Percentiles rank a stretch among this genome's conserved stretches.
phyloP scores from a whole-genome alignment of 2,113 vertebrate species.

The Ceyx margarethae region DNA sequence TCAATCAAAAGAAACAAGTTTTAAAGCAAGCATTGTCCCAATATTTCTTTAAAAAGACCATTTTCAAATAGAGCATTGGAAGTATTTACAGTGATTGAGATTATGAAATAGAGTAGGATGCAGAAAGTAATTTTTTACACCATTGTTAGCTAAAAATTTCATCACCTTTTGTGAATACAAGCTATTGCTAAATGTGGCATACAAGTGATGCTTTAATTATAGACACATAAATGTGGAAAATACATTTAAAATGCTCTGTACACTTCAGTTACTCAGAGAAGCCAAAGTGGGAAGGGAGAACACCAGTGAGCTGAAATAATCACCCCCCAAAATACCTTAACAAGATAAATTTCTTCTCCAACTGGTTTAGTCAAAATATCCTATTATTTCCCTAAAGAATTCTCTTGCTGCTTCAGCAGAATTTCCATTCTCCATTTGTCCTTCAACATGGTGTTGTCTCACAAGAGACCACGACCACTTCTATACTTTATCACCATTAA shows the following conservation, averaged over 20 bases:
- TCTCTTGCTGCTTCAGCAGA: slow-evolving; percentile 36
- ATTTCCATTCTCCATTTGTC: slow-evolving; percentile 36
- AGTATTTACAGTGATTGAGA: neutral
- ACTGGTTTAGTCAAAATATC: slow-evolving; percentile 34
- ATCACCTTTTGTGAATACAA: neutral
- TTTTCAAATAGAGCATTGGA: neutral
- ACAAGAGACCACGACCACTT: neutral
- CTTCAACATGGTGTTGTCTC: neutral
- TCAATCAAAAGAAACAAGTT: neutral
- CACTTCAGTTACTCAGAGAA: neutral
- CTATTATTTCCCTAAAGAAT: slow-evolving; percentile 26
- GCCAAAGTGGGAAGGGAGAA: neutral
- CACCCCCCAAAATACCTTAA: neutral
- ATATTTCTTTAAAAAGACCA: neutral
- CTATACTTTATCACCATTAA: slow-evolving; percentile 17
- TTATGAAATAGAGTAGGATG: neutral
- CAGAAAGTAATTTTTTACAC: neutral
- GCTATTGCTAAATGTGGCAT: neutral
- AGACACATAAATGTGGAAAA: neutral
- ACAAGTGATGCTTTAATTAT: neutral
- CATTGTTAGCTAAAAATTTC: neutral
- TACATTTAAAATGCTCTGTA: neutral
- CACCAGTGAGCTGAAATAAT: neutral
- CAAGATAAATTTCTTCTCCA: slow-evolving; percentile 1
- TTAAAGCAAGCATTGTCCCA: neutral